Percentiles rank a stretch among this genome's conserved stretches.
These are phyloP conservation scores for Prolemur simus DNA, from an alignment of 2,113 vertebrate genomes.

Conservation along the genomic window DNA sequence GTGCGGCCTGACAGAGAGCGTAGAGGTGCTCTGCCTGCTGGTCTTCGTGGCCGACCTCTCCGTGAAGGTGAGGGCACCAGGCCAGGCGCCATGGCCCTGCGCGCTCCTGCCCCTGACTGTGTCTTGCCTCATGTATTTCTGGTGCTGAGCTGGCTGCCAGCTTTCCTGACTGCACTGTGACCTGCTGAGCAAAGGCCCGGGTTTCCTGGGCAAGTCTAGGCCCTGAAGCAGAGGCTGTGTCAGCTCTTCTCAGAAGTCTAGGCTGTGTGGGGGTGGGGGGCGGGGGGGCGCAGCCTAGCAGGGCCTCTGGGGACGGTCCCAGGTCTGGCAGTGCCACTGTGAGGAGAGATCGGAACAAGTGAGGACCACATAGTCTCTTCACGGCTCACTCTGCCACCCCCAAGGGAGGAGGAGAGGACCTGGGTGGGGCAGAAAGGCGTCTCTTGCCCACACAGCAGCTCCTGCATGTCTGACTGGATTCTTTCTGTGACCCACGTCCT, in stretches of 20 bases:
- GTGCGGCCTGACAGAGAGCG: conserved; percentile 90
- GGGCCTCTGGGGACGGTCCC: accelerated
- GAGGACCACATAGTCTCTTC: too few species aligned
- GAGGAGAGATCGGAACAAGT: not conserved
- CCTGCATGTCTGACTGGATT: not conserved
- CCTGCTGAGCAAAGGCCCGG: not conserved
- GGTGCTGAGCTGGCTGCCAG: accelerated
- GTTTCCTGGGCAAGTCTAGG: not conserved
- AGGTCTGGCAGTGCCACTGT: not conserved
- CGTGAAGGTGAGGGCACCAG: conserved; percentile 87
- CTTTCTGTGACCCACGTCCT: not conserved
- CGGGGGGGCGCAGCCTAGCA: accelerated
- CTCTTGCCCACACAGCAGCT: not conserved
- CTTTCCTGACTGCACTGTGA: not conserved
- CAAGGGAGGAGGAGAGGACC: not conserved
- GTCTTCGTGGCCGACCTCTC: conserved; percentile 87
- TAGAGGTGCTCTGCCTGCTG: conserved; percentile 91
- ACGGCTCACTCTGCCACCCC: accelerated
- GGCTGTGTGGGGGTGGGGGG: too few species aligned
- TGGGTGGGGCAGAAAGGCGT: not conserved
- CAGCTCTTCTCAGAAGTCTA: too few species aligned
- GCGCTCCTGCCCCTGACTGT: accelerated
- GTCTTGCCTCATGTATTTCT: too few species aligned
- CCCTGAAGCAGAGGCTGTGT: not conserved
- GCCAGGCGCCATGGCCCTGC: not conserved